Evolutionary conservation across 2,797 vertebrate species (phyloP), one percentile per base, ranked within the genome.

Genomic region (Cephalopachus bancanus): DNA sequence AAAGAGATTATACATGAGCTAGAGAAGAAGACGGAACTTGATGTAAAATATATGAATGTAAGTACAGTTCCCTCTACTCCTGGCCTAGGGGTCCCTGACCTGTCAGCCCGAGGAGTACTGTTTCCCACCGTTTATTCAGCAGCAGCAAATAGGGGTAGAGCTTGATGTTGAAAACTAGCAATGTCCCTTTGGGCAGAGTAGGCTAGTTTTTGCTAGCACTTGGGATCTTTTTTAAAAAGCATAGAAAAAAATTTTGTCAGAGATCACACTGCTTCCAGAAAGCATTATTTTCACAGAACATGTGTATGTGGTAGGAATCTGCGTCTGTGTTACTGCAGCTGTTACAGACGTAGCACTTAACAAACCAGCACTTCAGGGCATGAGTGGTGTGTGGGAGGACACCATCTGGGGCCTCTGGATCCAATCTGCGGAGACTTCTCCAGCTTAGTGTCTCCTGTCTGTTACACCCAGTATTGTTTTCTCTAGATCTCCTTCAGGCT

Each of bases 21-120:
- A 98, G 99, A 99, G 98, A 99, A 98, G 99, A 99, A 99, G 98
- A 99, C 99, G 0, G 99, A 99, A 44, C 99, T 99, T 98, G 99
- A 99, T 94, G 99, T 99, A 51, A 99, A 99, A 97, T 99, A 99
- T 55, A 99, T 99, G 99, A 99, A 98, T 30, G 99, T 99, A 98
- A 99, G 99, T 99, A 95, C 1, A 8, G 2, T 76, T 74, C 30
- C 55, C n/a, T 26, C 83, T 12, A 10, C 37, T 62, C 12, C 15
- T 24, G 62, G 49, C 4, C 1, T 37, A 57, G 9, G 17, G 20
- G 44, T 62, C 3, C 71, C 71, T 20, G 19, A 17, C 17, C n/a
- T 16, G 55, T 15, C 8, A 69, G 57, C 49, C 26, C 0, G 1
- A 14, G 44, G 69, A 44, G 75, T 67, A 16, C 24, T 49, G 76